These are phyloP conservation scores for Arenicola marina DNA, from an alignment of 2,888 invertebrate species.

Conservation along the genomic window DNA sequence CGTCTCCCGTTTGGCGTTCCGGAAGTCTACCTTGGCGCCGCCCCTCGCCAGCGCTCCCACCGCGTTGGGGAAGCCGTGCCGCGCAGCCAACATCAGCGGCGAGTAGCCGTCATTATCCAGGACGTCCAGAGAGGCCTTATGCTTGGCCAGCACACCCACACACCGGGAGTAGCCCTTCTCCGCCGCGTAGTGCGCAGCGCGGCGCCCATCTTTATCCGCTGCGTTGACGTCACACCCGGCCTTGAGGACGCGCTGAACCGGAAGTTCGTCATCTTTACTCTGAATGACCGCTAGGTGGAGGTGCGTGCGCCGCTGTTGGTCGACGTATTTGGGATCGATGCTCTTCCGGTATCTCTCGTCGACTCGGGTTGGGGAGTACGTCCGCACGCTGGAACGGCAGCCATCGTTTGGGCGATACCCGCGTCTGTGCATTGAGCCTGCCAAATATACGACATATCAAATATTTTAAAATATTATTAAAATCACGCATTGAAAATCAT, in stretches of 20 bases:
- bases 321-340: slow-evolving; percentile 8
- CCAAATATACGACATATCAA: too few species aligned
- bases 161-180: not conserved
- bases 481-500: too few species aligned
- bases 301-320: slow-evolving; percentile 14
- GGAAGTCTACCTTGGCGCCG: slow-evolving; percentile 13
- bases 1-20: slow-evolving; percentile 9
- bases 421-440: not conserved
- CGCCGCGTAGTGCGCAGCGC: slow-evolving; percentile 10
- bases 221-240: slow-evolving; percentile 19
- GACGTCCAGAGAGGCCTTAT: slow-evolving; percentile 7
- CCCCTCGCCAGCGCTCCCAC: slow-evolving; percentile 9
- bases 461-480: too few species aligned
- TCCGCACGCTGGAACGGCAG: not conserved
- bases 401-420: not conserved
- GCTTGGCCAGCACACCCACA: not conserved
- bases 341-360: slow-evolving; percentile 4
- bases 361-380: not conserved
- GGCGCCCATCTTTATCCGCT: slow-evolving; percentile 3
- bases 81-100: slow-evolving; percentile 17
- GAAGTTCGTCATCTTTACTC: not conserved
- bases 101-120: slow-evolving; percentile 1
- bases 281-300: slow-evolving; percentile 17
- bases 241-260: slow-evolving; percentile 1
- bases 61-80: slow-evolving; percentile 4